These are phyloP conservation scores for Zelostemma sp. DNA, from an alignment of 1,140 invertebrate genomes.

Conservation along the genomic window DNA sequence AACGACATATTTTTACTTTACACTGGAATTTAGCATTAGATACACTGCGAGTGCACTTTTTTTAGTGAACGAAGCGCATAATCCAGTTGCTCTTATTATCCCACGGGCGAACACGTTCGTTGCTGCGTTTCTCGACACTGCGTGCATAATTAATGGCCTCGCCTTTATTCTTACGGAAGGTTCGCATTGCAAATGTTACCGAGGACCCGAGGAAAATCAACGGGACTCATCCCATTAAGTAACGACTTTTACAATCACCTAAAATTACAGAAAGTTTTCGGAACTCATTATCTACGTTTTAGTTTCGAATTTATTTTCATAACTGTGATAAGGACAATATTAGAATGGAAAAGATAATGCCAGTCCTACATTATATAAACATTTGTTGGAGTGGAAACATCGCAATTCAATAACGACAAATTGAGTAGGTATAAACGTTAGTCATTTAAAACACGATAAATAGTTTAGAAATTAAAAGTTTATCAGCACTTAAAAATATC, in stretches of 20 bases:
- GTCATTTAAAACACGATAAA: no score
- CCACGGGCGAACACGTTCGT: conserved; percentile 28
- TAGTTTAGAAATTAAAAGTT: no score
- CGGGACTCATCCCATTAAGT: background rate
- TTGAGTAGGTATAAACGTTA: no score
- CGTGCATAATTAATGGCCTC: conserved; percentile 58
- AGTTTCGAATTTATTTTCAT: no score
- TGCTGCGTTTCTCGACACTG: conserved; percentile 41
- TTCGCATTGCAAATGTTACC: conserved; percentile 56
- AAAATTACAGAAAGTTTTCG: background rate
- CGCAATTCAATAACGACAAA: no score
- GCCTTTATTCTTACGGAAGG: conserved; percentile 15
- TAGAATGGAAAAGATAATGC: no score
- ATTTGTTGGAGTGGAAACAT: no score
- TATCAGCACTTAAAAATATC: no score
- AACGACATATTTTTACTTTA: background rate
- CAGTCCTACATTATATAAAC: no score
- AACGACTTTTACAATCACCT: background rate
- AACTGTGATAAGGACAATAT: no score
- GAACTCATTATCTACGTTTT: no score
- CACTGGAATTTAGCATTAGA: background rate
- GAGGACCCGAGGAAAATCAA: conserved; percentile 6
- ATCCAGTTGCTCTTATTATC: conserved; percentile 15
- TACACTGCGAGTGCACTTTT: background rate
- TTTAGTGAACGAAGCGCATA: background rate